phyloP scores from a whole-genome alignment of 2,888 invertebrate species.

The Hypercompe scribonia region DNA sequence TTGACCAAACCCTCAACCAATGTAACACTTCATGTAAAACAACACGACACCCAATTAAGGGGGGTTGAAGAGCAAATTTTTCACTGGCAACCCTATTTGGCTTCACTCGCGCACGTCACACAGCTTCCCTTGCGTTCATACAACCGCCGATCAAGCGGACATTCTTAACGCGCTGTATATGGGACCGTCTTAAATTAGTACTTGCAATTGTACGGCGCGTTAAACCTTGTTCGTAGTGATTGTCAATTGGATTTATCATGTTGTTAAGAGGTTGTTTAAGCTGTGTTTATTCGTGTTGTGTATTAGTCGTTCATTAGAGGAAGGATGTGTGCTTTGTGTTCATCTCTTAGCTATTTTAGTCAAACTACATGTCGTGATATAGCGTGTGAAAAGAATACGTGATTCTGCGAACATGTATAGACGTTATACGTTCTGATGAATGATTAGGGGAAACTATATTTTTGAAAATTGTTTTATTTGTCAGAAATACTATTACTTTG shows the following conservation, averaged over 20 bases:
- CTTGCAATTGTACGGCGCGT: conserved; percentile 78
- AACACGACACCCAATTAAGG: conserved; percentile 83
- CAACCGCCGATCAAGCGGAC: conserved; percentile 84
- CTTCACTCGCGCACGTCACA: conserved; percentile 78
- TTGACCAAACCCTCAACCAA: conserved; percentile 10
- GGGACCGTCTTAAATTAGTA: conserved; percentile 85
- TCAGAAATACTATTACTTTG: background rate
- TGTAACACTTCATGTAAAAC: conserved; percentile 58
- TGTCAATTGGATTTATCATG: conserved; percentile 59
- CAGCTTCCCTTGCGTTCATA: conserved; percentile 77
- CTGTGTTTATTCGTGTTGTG: conserved; percentile 45
- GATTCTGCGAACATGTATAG: background rate
- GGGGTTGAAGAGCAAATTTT: conserved; percentile 84
- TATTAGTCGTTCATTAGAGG: conserved; percentile 53
- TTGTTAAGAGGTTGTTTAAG: conserved; percentile 48
- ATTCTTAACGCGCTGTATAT: conserved; percentile 85
- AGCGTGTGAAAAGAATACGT: background rate
- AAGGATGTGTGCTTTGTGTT: conserved; percentile 16
- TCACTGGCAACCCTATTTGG: conserved; percentile 84
- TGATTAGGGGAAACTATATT: background rate
- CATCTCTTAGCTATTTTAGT: background rate
- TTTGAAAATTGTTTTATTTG: background rate
- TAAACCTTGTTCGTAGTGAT: conserved; percentile 62
- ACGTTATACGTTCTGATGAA: background rate
- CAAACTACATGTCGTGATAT: background rate